phyloP scores from a whole-genome alignment of 2,113 vertebrate genomes.

The Xiphophorus couchianus region DNA sequence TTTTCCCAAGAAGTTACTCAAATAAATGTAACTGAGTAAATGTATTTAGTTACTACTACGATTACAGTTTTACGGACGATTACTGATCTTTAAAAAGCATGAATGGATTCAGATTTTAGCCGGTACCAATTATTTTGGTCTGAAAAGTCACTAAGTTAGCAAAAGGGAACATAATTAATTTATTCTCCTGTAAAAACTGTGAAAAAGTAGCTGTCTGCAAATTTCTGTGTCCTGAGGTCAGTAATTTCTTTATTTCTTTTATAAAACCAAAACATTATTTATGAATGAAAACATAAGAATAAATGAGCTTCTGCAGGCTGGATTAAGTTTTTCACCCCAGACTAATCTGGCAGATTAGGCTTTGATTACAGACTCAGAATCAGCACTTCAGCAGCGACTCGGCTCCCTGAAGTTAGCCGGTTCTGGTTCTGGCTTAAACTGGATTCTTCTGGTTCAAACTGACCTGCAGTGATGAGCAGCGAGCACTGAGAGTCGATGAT shows the following conservation, averaged over 20 bases:
- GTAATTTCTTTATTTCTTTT: not conserved
- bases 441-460: not conserved
- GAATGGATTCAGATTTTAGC: no score
- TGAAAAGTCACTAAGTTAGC: no score
- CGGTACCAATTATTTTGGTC: no score
- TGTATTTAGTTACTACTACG: no score
- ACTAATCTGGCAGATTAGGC: constrained; percentile 48
- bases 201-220: not conserved
- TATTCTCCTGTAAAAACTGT: no score
- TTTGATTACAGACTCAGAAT: constrained; percentile 21
- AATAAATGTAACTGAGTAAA: no score
- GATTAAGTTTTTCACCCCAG: constrained; percentile 34
- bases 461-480: constrained; percentile 93
- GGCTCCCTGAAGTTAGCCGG: not conserved
- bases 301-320: not conserved
- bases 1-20: no score
- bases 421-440: not conserved
- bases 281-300: no score
- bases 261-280: not conserved
- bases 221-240: not conserved
- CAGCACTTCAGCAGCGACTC: not conserved
- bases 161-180: no score
- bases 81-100: not conserved
- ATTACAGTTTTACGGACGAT: no score
- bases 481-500: constrained; percentile 90